Conservation (phyloP, 2,113 vertebrate species). For the Guaruba guarouba region DNA sequence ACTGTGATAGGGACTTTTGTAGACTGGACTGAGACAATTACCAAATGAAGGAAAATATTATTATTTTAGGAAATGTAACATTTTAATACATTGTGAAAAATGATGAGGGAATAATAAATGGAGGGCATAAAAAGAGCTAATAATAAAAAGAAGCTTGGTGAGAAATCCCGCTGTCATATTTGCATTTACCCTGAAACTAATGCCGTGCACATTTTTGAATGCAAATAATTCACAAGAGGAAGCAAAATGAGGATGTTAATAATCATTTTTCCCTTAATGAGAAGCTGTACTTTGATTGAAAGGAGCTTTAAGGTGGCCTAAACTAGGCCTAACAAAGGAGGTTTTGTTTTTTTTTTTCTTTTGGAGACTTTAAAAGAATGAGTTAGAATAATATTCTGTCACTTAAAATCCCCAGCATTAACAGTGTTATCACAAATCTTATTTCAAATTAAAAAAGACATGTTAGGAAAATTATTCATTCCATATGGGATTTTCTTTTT, state of each 20-base stretch:
- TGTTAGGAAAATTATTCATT: constrained; percentile 66
- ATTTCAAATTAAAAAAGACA: constrained; percentile 69
- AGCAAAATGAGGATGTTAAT: constrained; percentile 81
- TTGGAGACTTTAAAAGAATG: constrained; percentile 56
- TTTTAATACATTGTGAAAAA: constrained; percentile 83
- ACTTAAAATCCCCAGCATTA: constrained; percentile 66
- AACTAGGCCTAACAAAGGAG: constrained; percentile 73
- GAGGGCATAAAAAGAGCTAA: constrained; percentile 79
- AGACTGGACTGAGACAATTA: constrained; percentile 75
- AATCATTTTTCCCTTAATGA: constrained; percentile 82
- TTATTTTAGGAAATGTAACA: constrained; percentile 79
- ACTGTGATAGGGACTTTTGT: constrained; percentile 51
- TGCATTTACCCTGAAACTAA: constrained; percentile 85
- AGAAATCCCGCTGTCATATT: constrained; percentile 82
- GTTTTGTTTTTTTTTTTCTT: not conserved
- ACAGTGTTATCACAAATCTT: constrained; percentile 65
- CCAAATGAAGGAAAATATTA: constrained; percentile 78
- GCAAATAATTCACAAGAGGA: constrained; percentile 83
- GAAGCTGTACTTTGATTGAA: constrained; percentile 78
- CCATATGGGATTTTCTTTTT: constrained; percentile 58
- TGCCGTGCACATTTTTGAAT: constrained; percentile 79
- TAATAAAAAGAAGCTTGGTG: constrained; percentile 80
- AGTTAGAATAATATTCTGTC: constrained; percentile 60
- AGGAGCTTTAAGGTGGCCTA: constrained; percentile 75
- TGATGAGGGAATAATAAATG: constrained; percentile 79